Evolutionary conservation across 2,888 invertebrate genomes (phyloP), one percentile per base, ranked within the genome.

Genomic region (Pinctada fucata): DNA sequence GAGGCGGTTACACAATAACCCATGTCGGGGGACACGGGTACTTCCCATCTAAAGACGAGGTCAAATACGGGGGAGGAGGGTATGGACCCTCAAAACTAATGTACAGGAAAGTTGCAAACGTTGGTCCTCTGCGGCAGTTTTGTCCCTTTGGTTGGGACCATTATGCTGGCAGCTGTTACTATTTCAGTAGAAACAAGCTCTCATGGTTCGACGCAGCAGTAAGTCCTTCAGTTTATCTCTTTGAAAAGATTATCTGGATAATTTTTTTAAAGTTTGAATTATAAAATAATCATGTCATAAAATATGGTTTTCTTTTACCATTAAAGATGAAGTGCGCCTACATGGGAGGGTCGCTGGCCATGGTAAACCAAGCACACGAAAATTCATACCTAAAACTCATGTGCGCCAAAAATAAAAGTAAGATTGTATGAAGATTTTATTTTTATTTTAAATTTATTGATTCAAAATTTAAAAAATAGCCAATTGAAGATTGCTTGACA

Each of bases 131-230:
- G 48, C 16, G 10, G 47, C 16, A 16, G 47, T 8, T 45, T 4
- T 74, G 74, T 31, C 74, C 74, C 3, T 74, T 63, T 66, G 74
- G 66, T 8, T 74, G 74, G 74, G 45, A 63, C 16, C 10, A 64
- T 31, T 74, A 74, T 50, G 66, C n/a, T 8, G 74, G 66, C 6
- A 66, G 50, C n/a, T 74, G 74, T 66, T 74, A 74, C 45, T 66
- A 65, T 3, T 74, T 74, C 16, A 74, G 74, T 50, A 10, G 74
- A 51, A 66, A 74, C 49, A 66, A 66, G 49, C 74, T 74, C 3
- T 49, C 48, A 65, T 74, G 74, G 74, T 74, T 50, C 51, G 49
- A 74, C 31, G 74, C 74, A 3, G 45, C 64, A 10, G 74, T 66
- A 50, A 51, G 73, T 73, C 49, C 48, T 68, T 58, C 1, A 1